phyloP scores from a whole-genome alignment of 2,113 vertebrate genomes.

The Phocoena sinus region DNA sequence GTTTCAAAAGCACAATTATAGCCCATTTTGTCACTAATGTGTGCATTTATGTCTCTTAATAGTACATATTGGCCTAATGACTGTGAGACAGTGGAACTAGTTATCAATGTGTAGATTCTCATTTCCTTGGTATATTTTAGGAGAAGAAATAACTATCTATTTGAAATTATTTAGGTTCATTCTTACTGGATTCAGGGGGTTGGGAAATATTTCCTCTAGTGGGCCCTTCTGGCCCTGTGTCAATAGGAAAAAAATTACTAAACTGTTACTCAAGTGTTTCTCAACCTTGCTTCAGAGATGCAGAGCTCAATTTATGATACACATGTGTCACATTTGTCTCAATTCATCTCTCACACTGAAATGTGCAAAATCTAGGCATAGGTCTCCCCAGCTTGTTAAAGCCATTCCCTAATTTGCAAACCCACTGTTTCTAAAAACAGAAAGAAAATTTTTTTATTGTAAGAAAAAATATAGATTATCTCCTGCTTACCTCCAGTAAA shows the following conservation, averaged over 20 bases:
- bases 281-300: slow-evolving; percentile 41
- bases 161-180: slow-evolving; percentile 63
- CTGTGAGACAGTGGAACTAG: slow-evolving; percentile 57
- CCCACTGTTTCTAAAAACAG: neutral
- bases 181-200: slow-evolving; percentile 21
- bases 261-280: slow-evolving; percentile 48
- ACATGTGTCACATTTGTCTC: neutral
- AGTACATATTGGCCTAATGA: slow-evolving; percentile 49
- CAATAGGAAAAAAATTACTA: slow-evolving; percentile 5
- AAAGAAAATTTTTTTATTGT: neutral
- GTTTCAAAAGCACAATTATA: slow-evolving; percentile 66
- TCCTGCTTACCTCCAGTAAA: neutral
- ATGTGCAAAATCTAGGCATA: neutral
- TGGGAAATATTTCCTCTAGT: slow-evolving; percentile 5
- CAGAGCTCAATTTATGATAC: neutral
- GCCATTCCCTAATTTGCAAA: neutral
- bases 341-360: neutral
- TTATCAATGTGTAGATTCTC: slow-evolving; percentile 63
- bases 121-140: slow-evolving; percentile 66
- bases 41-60: slow-evolving; percentile 63
- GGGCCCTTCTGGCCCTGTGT: neutral
- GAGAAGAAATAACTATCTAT: slow-evolving; percentile 45
- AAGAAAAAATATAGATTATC: neutral
- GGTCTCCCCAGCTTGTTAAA: neutral
- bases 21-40: slow-evolving; percentile 69